Evolutionary conservation across 2,888 invertebrate genomes (phyloP), one percentile per base, ranked within the genome.

Genomic region (Argyresthia albistria): DNA sequence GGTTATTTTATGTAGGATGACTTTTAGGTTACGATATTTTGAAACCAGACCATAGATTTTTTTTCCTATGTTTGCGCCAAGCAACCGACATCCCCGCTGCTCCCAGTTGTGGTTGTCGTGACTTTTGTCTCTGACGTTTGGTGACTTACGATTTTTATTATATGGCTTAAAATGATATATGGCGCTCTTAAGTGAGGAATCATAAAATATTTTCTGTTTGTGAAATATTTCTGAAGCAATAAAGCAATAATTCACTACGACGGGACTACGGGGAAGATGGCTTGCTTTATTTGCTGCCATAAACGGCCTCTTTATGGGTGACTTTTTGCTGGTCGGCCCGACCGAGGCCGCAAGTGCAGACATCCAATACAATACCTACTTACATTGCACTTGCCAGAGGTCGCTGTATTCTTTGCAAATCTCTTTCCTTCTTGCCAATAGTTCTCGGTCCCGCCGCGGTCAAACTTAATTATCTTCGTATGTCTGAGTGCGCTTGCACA

Each of bases 161-260:
- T 84, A 87, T 83, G 80, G 81, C 84, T 86, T 84, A 81, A 86
- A 84, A 84, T 87, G 86, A 87, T 83, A 86, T 87, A 87, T 69
- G 77, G 59, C 79, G 74, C 81, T 82, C 81, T 86, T 83, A 86
- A 87, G 80, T 83, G 80, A 81, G 74, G 84, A 81, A 86, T 86
- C 86, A 83, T 87, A 87, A 87, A 87, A 87, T 86, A 84, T 87
- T 86, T 86, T 86, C 86, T 84, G 87, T 87, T 86, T 87, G 87
- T 83, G 81, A 84, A 86, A 87, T 86, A 86, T 87, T 86, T 84
- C 86, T 82, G 83, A 83, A 74, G 87, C 86, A 86, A 87, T 87
- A 87, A 86, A 87, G 87, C 86, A 86, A 86, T 87, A 87, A 86
- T 81, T 87, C 86, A 87, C 83, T 83, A 25, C 80, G 79, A 83